Evolutionary conservation across 2,888 invertebrate genomes (phyloP).

Genomic region (Mythimna ferrago): DNA sequence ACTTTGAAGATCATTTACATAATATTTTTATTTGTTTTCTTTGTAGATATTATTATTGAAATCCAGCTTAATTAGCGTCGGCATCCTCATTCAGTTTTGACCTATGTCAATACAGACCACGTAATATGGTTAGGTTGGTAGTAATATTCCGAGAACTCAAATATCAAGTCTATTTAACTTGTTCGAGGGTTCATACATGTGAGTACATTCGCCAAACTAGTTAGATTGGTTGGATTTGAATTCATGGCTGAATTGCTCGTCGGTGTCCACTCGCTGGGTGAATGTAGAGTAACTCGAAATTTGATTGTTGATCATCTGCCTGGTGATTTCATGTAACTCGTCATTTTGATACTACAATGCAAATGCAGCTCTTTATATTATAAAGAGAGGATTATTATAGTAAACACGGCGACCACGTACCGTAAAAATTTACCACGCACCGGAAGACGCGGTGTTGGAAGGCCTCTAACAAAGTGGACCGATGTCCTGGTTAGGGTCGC

Average conservation of each 20-base stretch:
- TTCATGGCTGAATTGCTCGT: slow-evolving; percentile 24
- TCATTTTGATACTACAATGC: no score
- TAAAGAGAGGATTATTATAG: no score
- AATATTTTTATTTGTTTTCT: background rate
- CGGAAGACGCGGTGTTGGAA: no score
- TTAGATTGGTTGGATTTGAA: slow-evolving; percentile 32
- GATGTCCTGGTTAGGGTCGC: no score
- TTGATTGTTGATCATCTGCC: background rate
- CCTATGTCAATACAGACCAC: slow-evolving; percentile 7
- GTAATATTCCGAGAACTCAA: slow-evolving; percentile 37
- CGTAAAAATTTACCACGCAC: no score
- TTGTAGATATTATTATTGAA: background rate
- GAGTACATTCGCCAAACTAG: slow-evolving; percentile 7
- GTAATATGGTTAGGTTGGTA: slow-evolving; percentile 11
- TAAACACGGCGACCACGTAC: no score
- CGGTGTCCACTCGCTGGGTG: background rate
- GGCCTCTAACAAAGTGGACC: no score
- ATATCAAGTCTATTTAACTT: slow-evolving; percentile 35
- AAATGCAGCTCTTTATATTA: no score
- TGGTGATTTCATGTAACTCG: background rate
- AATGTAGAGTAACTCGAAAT: background rate
- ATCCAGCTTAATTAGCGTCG: background rate
- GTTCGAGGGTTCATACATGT: background rate
- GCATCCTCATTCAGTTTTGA: background rate
- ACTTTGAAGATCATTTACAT: background rate